Base-by-base conservation (phyloP, 2,113 vertebrate species). In the Mystacornis crossleyi region DNA sequence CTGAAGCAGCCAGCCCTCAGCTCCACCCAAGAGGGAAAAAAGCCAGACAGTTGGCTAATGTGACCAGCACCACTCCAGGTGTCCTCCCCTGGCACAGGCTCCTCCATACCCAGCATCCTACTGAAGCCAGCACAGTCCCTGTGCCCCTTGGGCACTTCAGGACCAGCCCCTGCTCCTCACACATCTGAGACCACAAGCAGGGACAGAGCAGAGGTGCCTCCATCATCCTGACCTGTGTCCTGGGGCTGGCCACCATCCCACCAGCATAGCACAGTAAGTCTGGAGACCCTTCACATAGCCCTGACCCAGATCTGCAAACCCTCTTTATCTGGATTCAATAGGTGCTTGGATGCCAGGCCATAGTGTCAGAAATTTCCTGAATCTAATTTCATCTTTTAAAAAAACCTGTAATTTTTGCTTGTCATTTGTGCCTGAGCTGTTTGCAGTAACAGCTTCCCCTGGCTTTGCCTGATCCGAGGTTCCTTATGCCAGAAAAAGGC, bases 401-500 rank as follows among this genome's bases (percentile, higher is more conserved):
- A 71, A 40, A 9, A 0, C 1, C 17, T 5, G 7, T n/a, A 15
- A n/a, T 23, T 31, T 21, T 73, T 26, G 1, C 19, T 70, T 61
- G 64, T 40, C 31, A 38, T 71, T 77, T 65, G 12, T 61, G 40
- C 38, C 50, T 7, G 4, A 57, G n/a, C 42, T 78, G 55, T 71
- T 79, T 71, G 33, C 33, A 60, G 38, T 4, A 58, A 51, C 43
- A 58, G 42, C n/a, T n/a, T 3, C 43, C 69, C 33, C 72, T 78
- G 60, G 6, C 15, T 86, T 38, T 42, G 38, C 43, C 26, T 81
- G 47, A 29, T 31, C 62, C 2, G 0, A 55, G 50, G 45, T 3
- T 83, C 42, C 29, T 57, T 57, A 8, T 33, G 20, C 16, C 42
- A 62, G 65, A 50, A 50, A 33, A 78, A 71, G 47, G 51, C 38